Percentiles rank a stretch among this genome's conserved stretches.
Evolutionary conservation across 2,113 vertebrate species (phyloP).

Genomic region (Rhinopomastus cyanomelas): DNA sequence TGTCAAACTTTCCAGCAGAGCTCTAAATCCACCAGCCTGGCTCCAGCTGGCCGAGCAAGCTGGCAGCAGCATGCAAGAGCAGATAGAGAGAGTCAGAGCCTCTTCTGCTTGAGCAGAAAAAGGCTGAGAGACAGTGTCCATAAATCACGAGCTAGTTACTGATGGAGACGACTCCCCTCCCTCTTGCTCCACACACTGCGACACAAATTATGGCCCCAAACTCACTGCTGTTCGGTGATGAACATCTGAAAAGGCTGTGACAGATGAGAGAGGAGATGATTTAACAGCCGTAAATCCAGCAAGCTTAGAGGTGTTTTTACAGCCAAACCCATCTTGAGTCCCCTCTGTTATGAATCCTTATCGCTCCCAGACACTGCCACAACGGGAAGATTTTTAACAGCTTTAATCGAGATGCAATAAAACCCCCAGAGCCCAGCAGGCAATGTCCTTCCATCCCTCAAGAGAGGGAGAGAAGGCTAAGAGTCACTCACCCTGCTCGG

Average conservation of each 20-base stretch:
- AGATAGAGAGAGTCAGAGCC: background rate
- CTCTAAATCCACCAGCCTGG: background rate
- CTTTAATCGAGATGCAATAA: constrained; percentile 11
- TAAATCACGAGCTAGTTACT: constrained; percentile 14
- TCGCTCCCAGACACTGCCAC: constrained; percentile 30
- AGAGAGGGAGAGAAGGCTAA: background rate
- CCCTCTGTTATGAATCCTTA: constrained; percentile 46
- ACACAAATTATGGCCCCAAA: background rate
- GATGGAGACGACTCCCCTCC: background rate
- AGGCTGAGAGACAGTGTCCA: background rate
- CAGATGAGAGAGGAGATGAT: constrained; percentile 36
- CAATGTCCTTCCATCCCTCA: background rate
- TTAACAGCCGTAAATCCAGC: constrained; percentile 58
- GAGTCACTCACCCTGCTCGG: background rate
- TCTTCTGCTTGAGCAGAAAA: background rate
- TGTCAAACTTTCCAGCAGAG: background rate
- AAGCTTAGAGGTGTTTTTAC: constrained; percentile 55
- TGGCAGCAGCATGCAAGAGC: background rate
- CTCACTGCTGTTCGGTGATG: background rate
- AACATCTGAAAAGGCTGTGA: constrained; percentile 28
- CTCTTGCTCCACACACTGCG: background rate
- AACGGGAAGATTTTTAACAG: constrained; percentile 17
- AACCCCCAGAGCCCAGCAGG: background rate
- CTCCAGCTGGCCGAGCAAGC: constrained; percentile 4
- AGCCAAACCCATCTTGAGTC: constrained; percentile 31